Conservation (phyloP, 2,113 vertebrate genomes). For the Lophius piscatorius region DNA sequence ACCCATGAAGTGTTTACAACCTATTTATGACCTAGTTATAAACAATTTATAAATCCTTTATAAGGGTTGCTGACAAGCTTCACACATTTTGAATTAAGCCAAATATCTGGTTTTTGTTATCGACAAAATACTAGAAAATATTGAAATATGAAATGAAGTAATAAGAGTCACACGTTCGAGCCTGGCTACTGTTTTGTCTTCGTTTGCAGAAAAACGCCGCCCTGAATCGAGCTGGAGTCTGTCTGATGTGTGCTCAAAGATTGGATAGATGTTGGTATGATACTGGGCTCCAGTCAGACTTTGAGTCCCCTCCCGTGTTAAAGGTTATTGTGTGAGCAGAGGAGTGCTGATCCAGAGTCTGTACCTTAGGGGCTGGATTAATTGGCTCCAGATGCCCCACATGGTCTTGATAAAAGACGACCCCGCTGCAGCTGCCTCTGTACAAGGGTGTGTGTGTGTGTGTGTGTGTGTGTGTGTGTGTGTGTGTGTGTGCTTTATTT, state of each 20-base stretch:
- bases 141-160: too few relatives aligned
- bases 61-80: too few relatives aligned
- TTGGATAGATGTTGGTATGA: slow-evolving; percentile 30
- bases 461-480: background rate
- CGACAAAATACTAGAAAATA: too few relatives aligned
- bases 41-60: too few relatives aligned
- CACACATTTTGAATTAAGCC: too few relatives aligned
- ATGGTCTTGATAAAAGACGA: slow-evolving; percentile 76
- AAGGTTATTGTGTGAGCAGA: slow-evolving; percentile 67
- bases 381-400: slow-evolving; percentile 81
- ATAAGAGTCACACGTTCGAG: too few relatives aligned
- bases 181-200: too few relatives aligned
- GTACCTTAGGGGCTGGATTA: slow-evolving; percentile 67
- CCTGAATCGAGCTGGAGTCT: background rate
- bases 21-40: too few relatives aligned
- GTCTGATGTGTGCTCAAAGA: background rate
- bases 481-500: background rate
- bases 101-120: too few relatives aligned
- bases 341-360: slow-evolving; percentile 65
- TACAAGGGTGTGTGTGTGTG: background rate
- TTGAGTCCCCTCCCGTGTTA: slow-evolving; percentile 44
- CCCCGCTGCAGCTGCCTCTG: slow-evolving; percentile 70
- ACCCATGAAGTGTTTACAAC: too few relatives aligned
- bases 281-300: slow-evolving; percentile 49
- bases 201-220: slow-evolving; percentile 3